Percentiles rank a stretch among this genome's conserved stretches.
Evolutionary conservation across 2,113 vertebrate species (phyloP).

Genomic region (Pandion haliaetus): DNA sequence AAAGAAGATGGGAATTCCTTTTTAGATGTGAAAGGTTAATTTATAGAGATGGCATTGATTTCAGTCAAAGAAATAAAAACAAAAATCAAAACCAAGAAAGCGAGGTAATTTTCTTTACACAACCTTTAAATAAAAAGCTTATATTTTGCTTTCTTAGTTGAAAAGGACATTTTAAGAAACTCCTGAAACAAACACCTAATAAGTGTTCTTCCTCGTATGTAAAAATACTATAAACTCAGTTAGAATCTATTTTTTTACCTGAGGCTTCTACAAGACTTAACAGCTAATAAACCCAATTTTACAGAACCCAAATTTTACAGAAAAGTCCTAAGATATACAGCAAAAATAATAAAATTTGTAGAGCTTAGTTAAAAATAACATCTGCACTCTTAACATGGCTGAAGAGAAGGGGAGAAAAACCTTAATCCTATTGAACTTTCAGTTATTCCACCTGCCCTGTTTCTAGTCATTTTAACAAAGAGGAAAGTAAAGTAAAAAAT

Average conservation of each 20-base stretch:
- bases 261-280: not conserved
- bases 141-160: not conserved
- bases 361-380: not conserved
- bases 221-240: not conserved
- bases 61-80: not conserved
- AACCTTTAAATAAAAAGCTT: not conserved
- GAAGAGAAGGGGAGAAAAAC: not conserved
- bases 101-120: not conserved
- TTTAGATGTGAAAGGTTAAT: not conserved
- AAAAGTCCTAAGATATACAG: not conserved
- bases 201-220: not conserved
- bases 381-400: not conserved
- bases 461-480: not conserved
- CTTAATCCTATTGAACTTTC: not conserved
- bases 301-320: not conserved
- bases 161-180: not conserved
- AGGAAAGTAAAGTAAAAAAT: not conserved
- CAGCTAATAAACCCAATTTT: not conserved
- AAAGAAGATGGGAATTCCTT: not conserved
- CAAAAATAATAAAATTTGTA: not conserved
- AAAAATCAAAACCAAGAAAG: not conserved
- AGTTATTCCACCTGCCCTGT: not conserved
- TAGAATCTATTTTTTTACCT: not conserved
- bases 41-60: not conserved
- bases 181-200: not conserved